These are phyloP conservation scores for Hiodon tergisus DNA, from an alignment of 2,113 vertebrate species.

Conservation along the genomic window DNA sequence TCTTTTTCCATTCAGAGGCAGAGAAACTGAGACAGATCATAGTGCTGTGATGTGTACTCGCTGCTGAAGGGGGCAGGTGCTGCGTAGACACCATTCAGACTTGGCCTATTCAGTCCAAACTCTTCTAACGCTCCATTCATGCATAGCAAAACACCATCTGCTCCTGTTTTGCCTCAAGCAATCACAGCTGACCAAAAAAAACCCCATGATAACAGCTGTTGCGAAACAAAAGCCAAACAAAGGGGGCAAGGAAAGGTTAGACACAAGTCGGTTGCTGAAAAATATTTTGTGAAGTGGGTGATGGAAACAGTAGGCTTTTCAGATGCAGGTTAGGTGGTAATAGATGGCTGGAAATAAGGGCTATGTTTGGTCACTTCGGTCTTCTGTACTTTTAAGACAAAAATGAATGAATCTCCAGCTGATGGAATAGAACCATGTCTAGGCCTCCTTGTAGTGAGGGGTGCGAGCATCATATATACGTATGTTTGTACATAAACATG, in stretches of 20 bases:
- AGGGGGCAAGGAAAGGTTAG: conserved; percentile 87
- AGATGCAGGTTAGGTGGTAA: conserved; percentile 72
- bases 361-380: conserved; percentile 39
- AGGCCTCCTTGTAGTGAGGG: background rate
- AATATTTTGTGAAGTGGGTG: conserved; percentile 71
- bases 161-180: conserved; percentile 99
- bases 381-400: conserved; percentile 35
- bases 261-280: conserved; percentile 79
- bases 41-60: conserved; percentile 75
- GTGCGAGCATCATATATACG: too few species aligned
- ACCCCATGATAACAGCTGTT: conserved; percentile 99
- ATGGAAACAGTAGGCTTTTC: conserved; percentile 70
- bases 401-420: conserved; percentile 32
- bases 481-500: too few species aligned
- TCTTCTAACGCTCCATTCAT: conserved; percentile 98
- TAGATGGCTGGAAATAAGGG: conserved; percentile 46
- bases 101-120: conserved; percentile 96
- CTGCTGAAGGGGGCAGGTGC: conserved; percentile 96
- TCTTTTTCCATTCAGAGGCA: conserved; percentile 50
- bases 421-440: background rate
- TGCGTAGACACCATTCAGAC: conserved; percentile 99
- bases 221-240: conserved; percentile 99
- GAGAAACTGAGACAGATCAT: conserved; percentile 80
- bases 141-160: conserved; percentile 99
- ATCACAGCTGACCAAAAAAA: conserved; percentile 97